phyloP scores from a whole-genome alignment of 2,888 invertebrate species.

The Agrochola macilenta region DNA sequence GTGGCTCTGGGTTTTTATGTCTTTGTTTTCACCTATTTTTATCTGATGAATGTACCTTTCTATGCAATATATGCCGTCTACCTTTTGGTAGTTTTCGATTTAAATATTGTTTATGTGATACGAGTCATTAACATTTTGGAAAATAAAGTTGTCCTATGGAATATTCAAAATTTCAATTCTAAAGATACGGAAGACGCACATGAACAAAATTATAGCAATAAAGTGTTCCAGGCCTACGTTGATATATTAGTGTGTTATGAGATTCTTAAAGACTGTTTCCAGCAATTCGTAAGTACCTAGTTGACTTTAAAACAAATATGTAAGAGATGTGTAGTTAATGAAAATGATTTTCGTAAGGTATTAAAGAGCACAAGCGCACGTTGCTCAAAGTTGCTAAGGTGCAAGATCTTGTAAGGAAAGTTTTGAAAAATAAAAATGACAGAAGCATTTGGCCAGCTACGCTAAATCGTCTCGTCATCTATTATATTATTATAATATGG shows the following conservation, averaged over 20 bases:
- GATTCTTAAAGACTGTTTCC: slow-evolving; percentile 28
- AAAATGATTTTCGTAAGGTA: background rate
- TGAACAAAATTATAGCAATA: background rate
- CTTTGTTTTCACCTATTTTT: background rate
- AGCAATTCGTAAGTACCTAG: slow-evolving; percentile 30
- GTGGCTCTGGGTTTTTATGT: background rate
- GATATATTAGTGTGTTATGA: slow-evolving; percentile 41
- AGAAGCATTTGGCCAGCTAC: background rate
- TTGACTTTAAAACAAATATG: background rate
- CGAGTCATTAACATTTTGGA: slow-evolving; percentile 19
- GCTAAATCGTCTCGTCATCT: background rate
- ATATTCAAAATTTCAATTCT: background rate
- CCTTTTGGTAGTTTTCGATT: slow-evolving; percentile 22
- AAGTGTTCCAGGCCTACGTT: slow-evolving; percentile 23
- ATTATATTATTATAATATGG: background rate
- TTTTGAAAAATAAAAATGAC: too few relatives aligned
- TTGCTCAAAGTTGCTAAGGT: background rate
- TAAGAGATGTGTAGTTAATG: background rate
- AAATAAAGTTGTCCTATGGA: slow-evolving; percentile 42
- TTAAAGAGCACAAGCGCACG: background rate
- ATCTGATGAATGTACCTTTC: background rate
- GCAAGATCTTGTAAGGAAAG: background rate
- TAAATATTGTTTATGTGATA: slow-evolving; percentile 18
- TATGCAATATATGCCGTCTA: background rate
- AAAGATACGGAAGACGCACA: background rate